Percentiles rank a stretch among this genome's conserved stretches.
These are phyloP conservation scores for Dromiciops gliroides DNA, from an alignment of 2,113 vertebrate genomes.

Conservation along the genomic window DNA sequence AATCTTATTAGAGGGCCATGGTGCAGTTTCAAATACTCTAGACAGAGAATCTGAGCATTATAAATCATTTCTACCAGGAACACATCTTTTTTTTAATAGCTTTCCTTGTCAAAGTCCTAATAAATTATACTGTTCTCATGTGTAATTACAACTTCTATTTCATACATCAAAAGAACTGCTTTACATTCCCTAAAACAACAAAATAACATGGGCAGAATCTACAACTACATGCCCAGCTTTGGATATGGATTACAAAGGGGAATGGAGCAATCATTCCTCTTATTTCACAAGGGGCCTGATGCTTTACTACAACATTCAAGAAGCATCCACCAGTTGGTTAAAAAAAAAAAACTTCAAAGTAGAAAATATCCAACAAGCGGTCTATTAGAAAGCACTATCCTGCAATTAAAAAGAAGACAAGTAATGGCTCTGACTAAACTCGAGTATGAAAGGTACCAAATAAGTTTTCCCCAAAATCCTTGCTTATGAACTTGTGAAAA, in stretches of 20 bases:
- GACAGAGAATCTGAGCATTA: background rate
- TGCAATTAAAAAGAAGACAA: background rate
- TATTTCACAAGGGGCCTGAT: background rate
- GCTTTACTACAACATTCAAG: background rate
- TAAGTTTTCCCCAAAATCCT: background rate
- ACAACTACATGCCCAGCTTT: too few relatives aligned
- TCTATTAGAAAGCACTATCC: background rate
- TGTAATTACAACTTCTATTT: background rate
- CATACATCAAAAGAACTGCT: background rate
- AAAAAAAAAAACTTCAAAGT: too few relatives aligned
- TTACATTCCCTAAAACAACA: background rate
- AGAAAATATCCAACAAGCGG: background rate
- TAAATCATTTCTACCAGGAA: background rate
- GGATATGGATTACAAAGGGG: background rate
- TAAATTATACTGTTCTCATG: background rate
- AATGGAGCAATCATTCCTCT: accelerated
- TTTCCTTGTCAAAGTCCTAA: constrained; percentile 5
- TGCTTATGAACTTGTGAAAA: background rate
- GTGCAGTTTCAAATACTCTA: background rate
- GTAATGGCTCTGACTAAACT: background rate
- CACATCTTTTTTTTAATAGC: background rate
- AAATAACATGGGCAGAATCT: accelerated
- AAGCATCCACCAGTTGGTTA: background rate
- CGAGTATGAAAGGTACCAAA: background rate
- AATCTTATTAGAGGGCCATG: background rate